Percentiles rank a stretch among this genome's conserved stretches.
Evolutionary conservation across 2,113 vertebrate genomes (phyloP).

Genomic region (Ciconia stormi): DNA sequence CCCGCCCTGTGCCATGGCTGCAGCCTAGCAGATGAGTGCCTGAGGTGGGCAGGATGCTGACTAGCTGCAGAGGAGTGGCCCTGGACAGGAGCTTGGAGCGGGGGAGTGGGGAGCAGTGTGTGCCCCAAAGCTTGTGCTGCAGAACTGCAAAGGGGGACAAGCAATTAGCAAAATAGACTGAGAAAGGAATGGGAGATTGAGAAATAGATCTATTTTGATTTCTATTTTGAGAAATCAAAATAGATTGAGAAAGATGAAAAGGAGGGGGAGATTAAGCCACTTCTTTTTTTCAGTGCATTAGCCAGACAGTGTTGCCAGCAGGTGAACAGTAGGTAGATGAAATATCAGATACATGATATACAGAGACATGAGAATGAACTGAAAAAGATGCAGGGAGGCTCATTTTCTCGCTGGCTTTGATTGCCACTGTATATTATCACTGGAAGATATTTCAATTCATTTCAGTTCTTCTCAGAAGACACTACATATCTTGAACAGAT

Average conservation of each 20-base stretch:
- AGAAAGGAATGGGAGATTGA: not conserved
- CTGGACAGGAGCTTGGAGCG: accelerated
- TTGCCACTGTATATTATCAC: not conserved
- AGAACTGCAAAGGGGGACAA: not conserved
- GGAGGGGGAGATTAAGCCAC: not conserved
- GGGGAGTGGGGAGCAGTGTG: not conserved
- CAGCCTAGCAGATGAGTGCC: not conserved
- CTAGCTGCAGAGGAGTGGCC: not conserved
- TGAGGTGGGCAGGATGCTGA: not conserved
- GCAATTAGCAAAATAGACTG: not conserved
- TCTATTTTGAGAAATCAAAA: no score
- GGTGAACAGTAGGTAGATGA: not conserved
- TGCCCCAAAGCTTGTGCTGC: not conserved
- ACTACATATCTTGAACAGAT: not conserved
- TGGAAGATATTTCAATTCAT: not conserved
- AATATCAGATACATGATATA: not conserved
- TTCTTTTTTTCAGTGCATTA: not conserved
- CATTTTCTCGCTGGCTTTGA: not conserved
- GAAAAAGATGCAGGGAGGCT: not conserved
- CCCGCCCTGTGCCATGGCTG: not conserved
- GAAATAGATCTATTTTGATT: no score
- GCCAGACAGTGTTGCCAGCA: not conserved
- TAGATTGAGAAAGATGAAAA: not conserved
- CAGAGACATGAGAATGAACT: not conserved
- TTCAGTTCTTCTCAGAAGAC: not conserved